Percentiles rank a stretch among this genome's conserved stretches.
phyloP scores from a whole-genome alignment of 2,888 invertebrate genomes.

The Heliconius hortense region DNA sequence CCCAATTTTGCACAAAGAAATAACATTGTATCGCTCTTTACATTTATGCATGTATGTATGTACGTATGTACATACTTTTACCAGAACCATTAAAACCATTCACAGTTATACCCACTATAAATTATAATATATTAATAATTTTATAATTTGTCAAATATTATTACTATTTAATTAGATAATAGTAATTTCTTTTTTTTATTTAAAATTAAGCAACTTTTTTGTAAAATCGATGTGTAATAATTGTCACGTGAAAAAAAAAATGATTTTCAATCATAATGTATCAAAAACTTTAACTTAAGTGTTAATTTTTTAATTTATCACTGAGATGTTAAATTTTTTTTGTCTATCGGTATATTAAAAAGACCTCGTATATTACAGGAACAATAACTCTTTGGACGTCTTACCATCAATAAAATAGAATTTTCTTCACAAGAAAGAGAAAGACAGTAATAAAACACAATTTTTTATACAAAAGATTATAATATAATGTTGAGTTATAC shows the following conservation, averaged over 20 bases:
- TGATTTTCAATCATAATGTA: background rate
- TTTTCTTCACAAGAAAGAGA: too few relatives aligned
- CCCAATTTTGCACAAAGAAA: constrained; percentile 17
- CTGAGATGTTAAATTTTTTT: constrained; percentile 18
- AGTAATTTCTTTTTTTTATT: background rate
- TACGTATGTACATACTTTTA: background rate
- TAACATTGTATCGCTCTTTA: background rate
- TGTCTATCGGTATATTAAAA: constrained; percentile 3
- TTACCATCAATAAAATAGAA: background rate
- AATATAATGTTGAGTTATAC: background rate
- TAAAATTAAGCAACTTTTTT: background rate
- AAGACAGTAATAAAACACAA: too few relatives aligned
- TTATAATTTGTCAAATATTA: constrained; percentile 1
- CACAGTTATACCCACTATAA: background rate
- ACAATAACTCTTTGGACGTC: too few relatives aligned
- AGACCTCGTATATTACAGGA: background rate
- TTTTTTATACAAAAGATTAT: too few relatives aligned
- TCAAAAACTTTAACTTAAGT: constrained; percentile 9
- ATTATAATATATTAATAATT: background rate
- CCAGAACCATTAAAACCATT: background rate
- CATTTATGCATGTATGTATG: background rate
- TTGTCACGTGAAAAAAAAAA: background rate
- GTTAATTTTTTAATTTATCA: constrained; percentile 12
- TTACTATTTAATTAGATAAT: background rate
- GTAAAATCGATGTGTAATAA: constrained; percentile 6